These are phyloP conservation scores for Axis porcinus DNA, from an alignment of 2,113 vertebrate genomes.

Conservation along the genomic window DNA sequence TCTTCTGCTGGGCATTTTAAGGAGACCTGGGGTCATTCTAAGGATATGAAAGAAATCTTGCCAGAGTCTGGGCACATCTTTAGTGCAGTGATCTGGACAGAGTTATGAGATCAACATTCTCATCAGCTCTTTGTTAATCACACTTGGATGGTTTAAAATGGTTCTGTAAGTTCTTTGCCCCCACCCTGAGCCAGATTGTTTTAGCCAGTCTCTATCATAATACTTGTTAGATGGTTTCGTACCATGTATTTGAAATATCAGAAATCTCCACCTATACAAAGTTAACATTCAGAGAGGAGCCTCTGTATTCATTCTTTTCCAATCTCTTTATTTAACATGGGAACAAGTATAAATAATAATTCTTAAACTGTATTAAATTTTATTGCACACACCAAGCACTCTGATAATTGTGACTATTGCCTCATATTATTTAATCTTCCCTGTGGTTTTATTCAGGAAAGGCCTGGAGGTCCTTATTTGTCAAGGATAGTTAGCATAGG, in stretches of 20 bases:
- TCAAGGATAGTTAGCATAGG: not conserved
- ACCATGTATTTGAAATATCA: not conserved
- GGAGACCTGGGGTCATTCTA: not conserved
- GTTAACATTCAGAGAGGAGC: not conserved
- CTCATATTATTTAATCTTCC: not conserved
- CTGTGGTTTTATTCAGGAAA: not conserved
- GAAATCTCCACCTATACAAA: not conserved
- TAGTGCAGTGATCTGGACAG: not conserved
- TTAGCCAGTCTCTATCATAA: not conserved
- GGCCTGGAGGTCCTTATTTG: not conserved
- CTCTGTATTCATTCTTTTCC: not conserved
- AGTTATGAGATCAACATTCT: not conserved
- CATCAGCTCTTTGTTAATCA: not conserved
- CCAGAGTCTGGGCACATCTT: not conserved
- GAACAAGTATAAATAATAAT: not conserved
- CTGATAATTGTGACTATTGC: not conserved
- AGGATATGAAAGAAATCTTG: not conserved
- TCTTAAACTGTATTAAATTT: not conserved
- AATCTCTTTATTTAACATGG: not conserved
- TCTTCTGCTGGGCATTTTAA: not conserved
- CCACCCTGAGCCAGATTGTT: not conserved
- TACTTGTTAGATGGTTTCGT: not conserved
- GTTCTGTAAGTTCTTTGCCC: not conserved
- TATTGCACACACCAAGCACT: not conserved
- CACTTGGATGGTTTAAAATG: not conserved